Percentiles rank a stretch among this genome's conserved stretches.
These are phyloP conservation scores for Megalonaias nervosa DNA, from an alignment of 1,140 invertebrate genomes.

Conservation along the genomic window DNA sequence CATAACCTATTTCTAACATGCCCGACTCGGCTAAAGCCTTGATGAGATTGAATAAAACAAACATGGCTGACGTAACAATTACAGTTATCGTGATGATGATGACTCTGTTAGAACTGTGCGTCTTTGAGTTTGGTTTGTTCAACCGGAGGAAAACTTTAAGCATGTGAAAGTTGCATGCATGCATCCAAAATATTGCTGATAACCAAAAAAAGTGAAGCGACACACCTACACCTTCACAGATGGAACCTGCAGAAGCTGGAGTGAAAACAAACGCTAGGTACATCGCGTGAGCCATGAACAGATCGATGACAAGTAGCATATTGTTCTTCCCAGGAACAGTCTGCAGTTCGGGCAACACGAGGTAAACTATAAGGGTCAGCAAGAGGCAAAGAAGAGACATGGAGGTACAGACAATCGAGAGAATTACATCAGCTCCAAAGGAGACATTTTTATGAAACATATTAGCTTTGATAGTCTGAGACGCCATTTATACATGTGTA, in stretches of 20 bases:
- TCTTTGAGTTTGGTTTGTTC: neutral
- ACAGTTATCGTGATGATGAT: neutral
- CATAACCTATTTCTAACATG: conserved; percentile 13
- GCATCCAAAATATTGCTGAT: conserved; percentile 21
- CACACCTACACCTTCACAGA: conserved; percentile 11
- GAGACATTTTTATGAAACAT: no score
- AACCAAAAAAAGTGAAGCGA: conserved; percentile 5
- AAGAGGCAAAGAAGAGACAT: conserved; percentile 8
- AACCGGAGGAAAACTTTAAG: conserved; percentile 2
- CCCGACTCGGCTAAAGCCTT: neutral
- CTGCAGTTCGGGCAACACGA: neutral
- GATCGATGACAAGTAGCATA: conserved; percentile 11
- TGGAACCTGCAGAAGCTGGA: neutral
- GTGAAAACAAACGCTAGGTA: neutral
- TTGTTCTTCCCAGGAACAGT: conserved; percentile 20
- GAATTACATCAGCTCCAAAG: neutral
- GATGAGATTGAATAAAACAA: neutral
- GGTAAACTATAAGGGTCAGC: conserved; percentile 10
- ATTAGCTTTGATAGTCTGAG: no score
- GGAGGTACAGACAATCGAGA: neutral
- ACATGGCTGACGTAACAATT: neutral
- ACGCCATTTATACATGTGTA: no score
- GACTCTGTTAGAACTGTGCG: neutral
- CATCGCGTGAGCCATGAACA: conserved; percentile 6
- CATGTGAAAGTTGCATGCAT: conserved; percentile 18